Evolutionary conservation across 2,888 invertebrate genomes (phyloP), one percentile per base, ranked within the genome.

Genomic region (Scotopteryx bipunctaria): DNA sequence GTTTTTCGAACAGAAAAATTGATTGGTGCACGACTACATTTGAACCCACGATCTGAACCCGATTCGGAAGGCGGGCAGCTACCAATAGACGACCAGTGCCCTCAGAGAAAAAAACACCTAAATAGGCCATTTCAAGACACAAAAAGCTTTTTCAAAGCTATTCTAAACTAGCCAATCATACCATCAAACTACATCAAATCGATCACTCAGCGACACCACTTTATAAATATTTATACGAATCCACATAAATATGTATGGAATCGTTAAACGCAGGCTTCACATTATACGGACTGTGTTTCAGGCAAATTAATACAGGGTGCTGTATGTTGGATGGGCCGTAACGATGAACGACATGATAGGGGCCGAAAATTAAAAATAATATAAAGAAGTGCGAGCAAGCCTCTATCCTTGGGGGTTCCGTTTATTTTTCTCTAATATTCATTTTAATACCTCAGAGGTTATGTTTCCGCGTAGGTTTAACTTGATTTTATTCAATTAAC

Each of bases 191-290:
- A 49, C 48, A 54, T 45, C 38, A 48, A 56, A 60, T 57, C 62
- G 57, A 62, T 62, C 57, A 62, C 47, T 56, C 54, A 47, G 36
- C 56, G 46, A 51, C 55, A 52, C 47, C 47, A 50, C 54, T 54
- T 47, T 54, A 62, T 62, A 60, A 62, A 62, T 62, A 62, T 62
- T 55, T 57, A 59, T 61, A 36, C 41, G 33, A 32, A 40, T 42
- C 49, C 48, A 49, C 55, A 63, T 63, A 59, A 61, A 63, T 63
- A 63, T 63, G 63, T 63, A 63, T 63, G 55, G 55, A 57, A 57
- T 43, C 63, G 63, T 63, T 61, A 63, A 58, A 54, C 58, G 59
- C 63, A 63, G 61, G 54, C 63, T 57, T 61, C 57, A 48, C 50
- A 61, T 63, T 61, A 63, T 63, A 61, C 61, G 42, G 61, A 46